Evolutionary conservation across 2,888 invertebrate genomes (phyloP).

Genomic region (Diaperis boleti): DNA sequence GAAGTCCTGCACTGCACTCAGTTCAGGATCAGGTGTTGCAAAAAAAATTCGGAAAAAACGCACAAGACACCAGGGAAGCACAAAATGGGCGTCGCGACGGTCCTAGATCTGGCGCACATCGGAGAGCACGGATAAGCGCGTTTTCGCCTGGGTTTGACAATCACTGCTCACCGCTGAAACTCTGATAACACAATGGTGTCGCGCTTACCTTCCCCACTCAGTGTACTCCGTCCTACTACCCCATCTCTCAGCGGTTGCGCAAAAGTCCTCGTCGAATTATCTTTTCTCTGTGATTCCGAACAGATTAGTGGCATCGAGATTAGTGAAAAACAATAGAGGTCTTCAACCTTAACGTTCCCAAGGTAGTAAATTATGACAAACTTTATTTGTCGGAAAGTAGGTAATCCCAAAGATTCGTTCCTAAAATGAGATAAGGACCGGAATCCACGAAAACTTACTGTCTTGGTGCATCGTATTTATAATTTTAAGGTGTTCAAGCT

Average conservation of each 20-base stretch:
- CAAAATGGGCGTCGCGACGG: constrained; percentile 18
- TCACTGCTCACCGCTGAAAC: constrained; percentile 45
- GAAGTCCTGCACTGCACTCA: constrained; percentile 39
- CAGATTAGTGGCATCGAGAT: constrained; percentile 10
- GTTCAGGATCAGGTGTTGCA: constrained; percentile 15
- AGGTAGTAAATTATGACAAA: too few relatives aligned
- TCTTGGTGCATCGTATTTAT: too few relatives aligned
- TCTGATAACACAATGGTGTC: constrained; percentile 54
- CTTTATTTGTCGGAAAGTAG: too few relatives aligned
- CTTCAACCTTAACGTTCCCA: constrained; percentile 24
- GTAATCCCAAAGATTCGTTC: too few relatives aligned
- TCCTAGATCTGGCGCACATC: constrained; percentile 31
- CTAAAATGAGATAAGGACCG: too few relatives aligned
- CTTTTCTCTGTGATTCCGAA: constrained; percentile 19
- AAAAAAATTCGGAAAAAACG: not conserved
- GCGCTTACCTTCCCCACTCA: constrained; percentile 47
- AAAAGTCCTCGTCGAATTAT: constrained; percentile 43
- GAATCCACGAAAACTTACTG: too few relatives aligned
- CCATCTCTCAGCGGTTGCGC: constrained; percentile 55
- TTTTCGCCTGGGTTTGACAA: constrained; percentile 33
- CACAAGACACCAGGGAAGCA: constrained; percentile 28
- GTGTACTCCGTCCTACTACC: constrained; percentile 44
- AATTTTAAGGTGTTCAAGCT: too few relatives aligned
- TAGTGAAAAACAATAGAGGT: constrained; percentile 24
- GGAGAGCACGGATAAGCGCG: constrained; percentile 21